Evolutionary conservation across 2,888 invertebrate genomes (phyloP), one percentile per base, ranked within the genome.

Genomic region (Xestia rhomboidea): DNA sequence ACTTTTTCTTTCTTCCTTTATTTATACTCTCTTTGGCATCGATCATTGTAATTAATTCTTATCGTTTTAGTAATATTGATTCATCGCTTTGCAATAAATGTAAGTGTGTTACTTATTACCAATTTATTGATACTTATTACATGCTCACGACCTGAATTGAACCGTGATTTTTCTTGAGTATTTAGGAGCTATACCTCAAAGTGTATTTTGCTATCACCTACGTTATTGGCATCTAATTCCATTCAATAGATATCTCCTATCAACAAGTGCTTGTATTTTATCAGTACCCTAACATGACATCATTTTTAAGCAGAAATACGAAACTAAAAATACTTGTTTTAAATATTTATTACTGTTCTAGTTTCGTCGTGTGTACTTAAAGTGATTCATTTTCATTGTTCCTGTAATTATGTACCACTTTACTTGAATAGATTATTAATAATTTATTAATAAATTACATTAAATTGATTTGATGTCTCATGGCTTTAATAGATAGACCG

Each of bases 301-400:
- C 85, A 81, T 71, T 76, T 62, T 13, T 49, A 68, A 46, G 0
- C 34, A 44, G 41, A 70, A 49, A 63, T 13, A 66, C 18, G 44
- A 24, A 38, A 57, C n/a, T n/a, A 27, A 69, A 72, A 67, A 46
- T 68, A 67, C 15, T 68, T 57, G 15, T 57, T 66, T 54, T 27
- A 5, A 4, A 34, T 51, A 41, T 34, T 70, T 44, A 57, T 62
- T 49, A 18, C 7, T 67, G 34, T 57, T 67, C 60, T 46, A 68
- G 30, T 73, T 72, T 62, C 24, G 44, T 64, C 18, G 7, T n/a
- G n/a, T 83, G 46, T 51, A 51, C 15, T 41, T 54, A 11, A 18
- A 60, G 2, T 84, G 84, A 82, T 64, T 82, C 84, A 82, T 76
- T 34, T 73, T 67, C 49, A 62, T 84, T 84, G 67, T 84, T 71